These are phyloP conservation scores for Heptranchias perlo DNA, from an alignment of 2,113 vertebrate species.

Conservation along the genomic window DNA sequence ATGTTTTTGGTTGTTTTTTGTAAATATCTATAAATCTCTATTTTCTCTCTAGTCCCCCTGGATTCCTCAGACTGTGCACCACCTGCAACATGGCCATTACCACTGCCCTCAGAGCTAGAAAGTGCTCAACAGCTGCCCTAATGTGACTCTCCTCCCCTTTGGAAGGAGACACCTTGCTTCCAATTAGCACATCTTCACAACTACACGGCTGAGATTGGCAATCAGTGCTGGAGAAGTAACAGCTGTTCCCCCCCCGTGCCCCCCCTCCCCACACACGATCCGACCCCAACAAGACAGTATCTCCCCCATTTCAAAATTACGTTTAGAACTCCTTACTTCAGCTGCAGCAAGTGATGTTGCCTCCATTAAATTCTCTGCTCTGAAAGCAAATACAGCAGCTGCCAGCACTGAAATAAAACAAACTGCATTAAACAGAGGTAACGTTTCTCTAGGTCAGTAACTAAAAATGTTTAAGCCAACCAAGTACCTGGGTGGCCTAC, in stretches of 20 bases:
- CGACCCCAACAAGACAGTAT: not conserved
- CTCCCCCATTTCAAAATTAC: not conserved
- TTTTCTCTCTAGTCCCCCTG: not conserved
- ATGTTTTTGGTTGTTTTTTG: not conserved
- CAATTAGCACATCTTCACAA: not conserved
- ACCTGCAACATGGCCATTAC: not conserved
- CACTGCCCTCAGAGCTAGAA: not conserved
- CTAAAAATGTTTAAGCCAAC: not conserved
- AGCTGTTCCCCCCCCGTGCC: not conserved
- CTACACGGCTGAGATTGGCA: not conserved
- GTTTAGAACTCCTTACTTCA: constrained; percentile 73
- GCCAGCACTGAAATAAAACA: constrained; percentile 79
- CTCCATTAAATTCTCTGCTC: constrained; percentile 98
- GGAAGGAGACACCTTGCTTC: not conserved
- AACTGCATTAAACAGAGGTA: constrained; percentile 29
- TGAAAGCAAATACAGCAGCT: constrained; percentile 93
- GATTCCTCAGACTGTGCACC: not conserved
- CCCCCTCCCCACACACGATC: not conserved
- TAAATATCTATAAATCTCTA: not conserved
- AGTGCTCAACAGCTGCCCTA: not conserved
- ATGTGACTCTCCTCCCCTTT: not conserved
- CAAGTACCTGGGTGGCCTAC: not conserved
- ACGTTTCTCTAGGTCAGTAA: not conserved
- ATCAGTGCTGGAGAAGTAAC: not conserved
- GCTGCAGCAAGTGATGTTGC: constrained; percentile 93